Percentiles rank a stretch among this genome's conserved stretches.
phyloP scores from a whole-genome alignment of 2,113 vertebrate genomes.

The Nymphicus hollandicus region DNA sequence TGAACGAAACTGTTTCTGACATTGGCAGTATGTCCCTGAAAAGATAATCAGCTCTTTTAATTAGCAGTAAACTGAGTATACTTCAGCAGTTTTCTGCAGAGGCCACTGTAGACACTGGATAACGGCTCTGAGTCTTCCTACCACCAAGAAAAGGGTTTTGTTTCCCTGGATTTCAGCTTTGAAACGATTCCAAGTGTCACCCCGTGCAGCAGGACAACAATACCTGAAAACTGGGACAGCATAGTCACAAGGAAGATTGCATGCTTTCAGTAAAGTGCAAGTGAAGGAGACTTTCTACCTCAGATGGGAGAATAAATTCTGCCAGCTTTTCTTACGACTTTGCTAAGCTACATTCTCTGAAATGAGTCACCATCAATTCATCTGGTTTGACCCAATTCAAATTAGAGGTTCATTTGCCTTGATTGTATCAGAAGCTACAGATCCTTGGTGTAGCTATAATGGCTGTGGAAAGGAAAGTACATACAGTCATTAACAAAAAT shows the following conservation, averaged over 20 bases:
- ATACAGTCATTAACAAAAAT: not conserved
- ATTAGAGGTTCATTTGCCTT: not conserved
- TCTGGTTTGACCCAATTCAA: constrained; percentile 6
- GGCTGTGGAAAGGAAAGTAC: not conserved
- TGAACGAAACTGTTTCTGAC: not conserved
- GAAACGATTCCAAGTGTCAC: not conserved
- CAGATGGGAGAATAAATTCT: not conserved
- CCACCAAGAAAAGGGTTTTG: not conserved
- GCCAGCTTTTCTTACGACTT: not conserved
- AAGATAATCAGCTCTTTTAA: not conserved
- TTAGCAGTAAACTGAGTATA: not conserved
- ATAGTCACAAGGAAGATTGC: constrained; percentile 20
- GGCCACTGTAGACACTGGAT: not conserved
- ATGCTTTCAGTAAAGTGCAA: constrained; percentile 5
- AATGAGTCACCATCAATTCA: constrained; percentile 11
- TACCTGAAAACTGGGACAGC: constrained; percentile 44
- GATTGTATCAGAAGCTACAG: not conserved
- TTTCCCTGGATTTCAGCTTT: constrained; percentile 31
- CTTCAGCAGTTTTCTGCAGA: not conserved
- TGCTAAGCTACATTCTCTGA: not conserved
- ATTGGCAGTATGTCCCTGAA: not conserved
- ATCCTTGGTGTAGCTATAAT: not conserved
- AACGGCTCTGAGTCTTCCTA: not conserved
- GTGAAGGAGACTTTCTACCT: constrained; percentile 6
- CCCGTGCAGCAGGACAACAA: constrained; percentile 25